phyloP scores from a whole-genome alignment of 2,888 invertebrate species.

The Vanessa cardui region DNA sequence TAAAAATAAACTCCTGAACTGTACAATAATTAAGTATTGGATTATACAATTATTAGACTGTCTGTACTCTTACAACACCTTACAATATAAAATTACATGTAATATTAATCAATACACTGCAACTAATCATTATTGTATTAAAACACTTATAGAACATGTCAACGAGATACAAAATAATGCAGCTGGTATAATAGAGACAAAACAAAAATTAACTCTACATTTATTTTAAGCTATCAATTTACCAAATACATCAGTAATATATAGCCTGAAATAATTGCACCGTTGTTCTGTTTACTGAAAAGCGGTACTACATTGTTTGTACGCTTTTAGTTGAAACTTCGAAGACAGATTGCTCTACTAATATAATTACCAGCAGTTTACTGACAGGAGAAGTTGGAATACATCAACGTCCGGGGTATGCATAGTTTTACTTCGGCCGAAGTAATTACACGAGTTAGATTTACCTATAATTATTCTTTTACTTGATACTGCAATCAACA shows the following conservation, averaged over 20 bases:
- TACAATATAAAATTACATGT: too few relatives aligned
- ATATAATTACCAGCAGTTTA: conserved; percentile 41
- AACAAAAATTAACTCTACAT: neutral
- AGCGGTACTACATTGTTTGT: conserved; percentile 31
- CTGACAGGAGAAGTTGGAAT: conserved; percentile 39
- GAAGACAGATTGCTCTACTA: conserved; percentile 43
- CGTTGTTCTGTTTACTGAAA: conserved; percentile 15
- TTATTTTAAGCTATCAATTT: neutral
- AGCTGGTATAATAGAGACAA: too few relatives aligned
- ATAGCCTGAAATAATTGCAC: conserved; percentile 15
- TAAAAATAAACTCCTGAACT: too few relatives aligned
- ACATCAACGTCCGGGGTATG: conserved; percentile 39
- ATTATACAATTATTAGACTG: too few relatives aligned
- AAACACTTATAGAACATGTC: too few relatives aligned
- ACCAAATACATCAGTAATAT: neutral
- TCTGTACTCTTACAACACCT: too few relatives aligned
- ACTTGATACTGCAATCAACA: neutral
- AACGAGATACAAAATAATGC: too few relatives aligned
- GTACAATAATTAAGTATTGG: too few relatives aligned
- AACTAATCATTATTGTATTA: too few relatives aligned
- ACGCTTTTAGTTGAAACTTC: conserved; percentile 39
- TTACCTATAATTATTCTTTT: conserved; percentile 4
- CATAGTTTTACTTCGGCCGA: conserved; percentile 32
- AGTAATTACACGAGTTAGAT: neutral
- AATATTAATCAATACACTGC: too few relatives aligned